phyloP scores from a whole-genome alignment of 2,797 vertebrate genomes.

The Aphelocoma californica region DNA sequence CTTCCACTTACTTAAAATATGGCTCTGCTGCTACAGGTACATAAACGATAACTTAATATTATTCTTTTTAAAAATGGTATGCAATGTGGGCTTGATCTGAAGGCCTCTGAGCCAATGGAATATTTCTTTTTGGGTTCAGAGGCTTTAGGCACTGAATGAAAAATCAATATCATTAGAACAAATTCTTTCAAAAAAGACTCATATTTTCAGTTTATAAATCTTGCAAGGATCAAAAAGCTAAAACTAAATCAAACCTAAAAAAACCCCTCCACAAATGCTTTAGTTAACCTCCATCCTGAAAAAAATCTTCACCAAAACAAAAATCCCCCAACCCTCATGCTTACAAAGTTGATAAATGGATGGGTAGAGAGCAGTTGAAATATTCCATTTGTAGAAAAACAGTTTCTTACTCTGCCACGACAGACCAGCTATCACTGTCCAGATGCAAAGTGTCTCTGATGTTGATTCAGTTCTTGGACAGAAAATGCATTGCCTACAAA shows the following conservation, averaged over 20 bases:
- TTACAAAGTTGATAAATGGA: neutral
- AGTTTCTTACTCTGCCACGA: neutral
- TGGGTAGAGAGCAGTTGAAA: neutral
- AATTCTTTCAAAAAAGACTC: neutral
- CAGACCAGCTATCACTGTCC: neutral
- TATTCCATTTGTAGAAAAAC: neutral
- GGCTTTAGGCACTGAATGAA: neutral
- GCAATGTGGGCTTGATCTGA: neutral
- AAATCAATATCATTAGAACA: neutral
- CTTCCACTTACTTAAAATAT: neutral
- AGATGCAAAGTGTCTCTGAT: conserved; percentile 28
- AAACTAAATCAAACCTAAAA: neutral
- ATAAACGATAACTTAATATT: neutral
- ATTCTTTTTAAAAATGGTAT: neutral
- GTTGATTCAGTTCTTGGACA: conserved; percentile 20
- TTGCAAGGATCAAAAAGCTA: neutral
- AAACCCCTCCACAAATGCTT: neutral
- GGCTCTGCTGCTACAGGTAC: neutral
- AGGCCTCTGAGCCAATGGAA: neutral
- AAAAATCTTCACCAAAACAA: neutral
- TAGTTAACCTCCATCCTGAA: neutral
- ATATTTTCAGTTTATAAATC: neutral
- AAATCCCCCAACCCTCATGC: accelerated
- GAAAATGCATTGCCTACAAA: neutral
- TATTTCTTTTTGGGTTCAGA: neutral